Evolutionary conservation across 2,797 vertebrate genomes (phyloP).

Genomic region (Mastacembelus armatus): DNA sequence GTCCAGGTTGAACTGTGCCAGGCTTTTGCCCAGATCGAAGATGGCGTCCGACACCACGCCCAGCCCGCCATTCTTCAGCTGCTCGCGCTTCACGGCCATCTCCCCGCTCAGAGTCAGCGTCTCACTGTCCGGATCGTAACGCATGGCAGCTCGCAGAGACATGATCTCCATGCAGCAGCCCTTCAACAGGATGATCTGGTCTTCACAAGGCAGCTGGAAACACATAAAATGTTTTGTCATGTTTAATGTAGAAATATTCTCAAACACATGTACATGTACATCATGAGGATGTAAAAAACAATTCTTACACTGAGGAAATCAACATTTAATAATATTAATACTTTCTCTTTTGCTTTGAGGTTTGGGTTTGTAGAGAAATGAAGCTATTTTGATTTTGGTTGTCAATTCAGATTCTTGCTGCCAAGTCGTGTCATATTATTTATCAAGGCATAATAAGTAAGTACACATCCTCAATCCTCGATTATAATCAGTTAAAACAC

Average conservation of each 20-base stretch:
- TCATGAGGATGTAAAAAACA: no score
- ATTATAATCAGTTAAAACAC: no score
- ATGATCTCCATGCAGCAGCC: constrained; percentile 98
- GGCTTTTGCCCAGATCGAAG: constrained; percentile 93
- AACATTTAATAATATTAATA: no score
- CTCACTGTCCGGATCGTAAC: constrained; percentile 94
- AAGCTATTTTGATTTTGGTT: no score
- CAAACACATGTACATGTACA: background rate
- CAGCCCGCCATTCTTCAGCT: constrained; percentile 93
- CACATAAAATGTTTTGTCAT: constrained; percentile 68
- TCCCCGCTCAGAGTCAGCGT: constrained; percentile 94
- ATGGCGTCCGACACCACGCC: constrained; percentile 95
- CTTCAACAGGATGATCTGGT: constrained; percentile 96
- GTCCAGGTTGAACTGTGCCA: constrained; percentile 94
- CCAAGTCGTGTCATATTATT: no score
- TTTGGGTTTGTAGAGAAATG: no score
- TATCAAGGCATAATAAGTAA: no score
- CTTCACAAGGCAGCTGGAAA: constrained; percentile 92
- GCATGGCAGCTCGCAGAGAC: constrained; percentile 92
- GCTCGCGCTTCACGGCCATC: constrained; percentile 93
- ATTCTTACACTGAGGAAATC: no score
- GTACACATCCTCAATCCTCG: no score
- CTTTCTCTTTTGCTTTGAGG: no score
- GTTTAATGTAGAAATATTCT: background rate
- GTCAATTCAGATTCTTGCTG: no score